Evolutionary conservation across 2,113 vertebrate species (phyloP).

Genomic region (Neodon shergylaensis): DNA sequence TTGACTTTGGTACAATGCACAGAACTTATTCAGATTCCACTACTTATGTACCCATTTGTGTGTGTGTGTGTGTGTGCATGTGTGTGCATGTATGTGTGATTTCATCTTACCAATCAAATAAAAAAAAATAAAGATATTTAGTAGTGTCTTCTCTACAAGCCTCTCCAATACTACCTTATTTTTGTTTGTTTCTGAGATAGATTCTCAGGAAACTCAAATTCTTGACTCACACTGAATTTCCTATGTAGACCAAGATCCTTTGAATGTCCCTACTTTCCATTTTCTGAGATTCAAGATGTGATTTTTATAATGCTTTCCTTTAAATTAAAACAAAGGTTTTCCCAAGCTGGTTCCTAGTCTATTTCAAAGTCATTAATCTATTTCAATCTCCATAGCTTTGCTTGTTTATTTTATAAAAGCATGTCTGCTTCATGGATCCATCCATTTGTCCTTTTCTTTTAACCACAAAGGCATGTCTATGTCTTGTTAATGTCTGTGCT

Average conservation of each 20-base stretch:
- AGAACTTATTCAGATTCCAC: neutral
- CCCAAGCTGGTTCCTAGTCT: neutral
- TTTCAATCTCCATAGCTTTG: neutral
- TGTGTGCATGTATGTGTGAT: neutral
- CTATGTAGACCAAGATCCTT: neutral
- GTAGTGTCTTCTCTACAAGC: neutral
- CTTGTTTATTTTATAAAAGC: neutral
- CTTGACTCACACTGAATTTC: neutral
- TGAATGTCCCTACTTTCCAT: neutral
- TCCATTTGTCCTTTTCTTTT: neutral
- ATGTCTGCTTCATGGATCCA: too few relatives aligned
- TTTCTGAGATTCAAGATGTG: neutral
- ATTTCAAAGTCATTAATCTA: neutral
- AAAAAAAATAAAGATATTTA: neutral
- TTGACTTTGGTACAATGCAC: neutral
- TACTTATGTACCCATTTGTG: neutral
- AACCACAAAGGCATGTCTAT: neutral
- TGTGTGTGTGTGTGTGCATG: neutral
- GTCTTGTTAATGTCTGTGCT: neutral
- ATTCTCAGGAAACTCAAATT: neutral
- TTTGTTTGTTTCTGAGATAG: neutral
- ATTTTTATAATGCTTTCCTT: neutral
- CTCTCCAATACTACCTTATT: neutral
- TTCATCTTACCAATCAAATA: neutral
- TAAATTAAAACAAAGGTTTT: neutral